Base-by-base conservation (phyloP, 2,113 vertebrate genomes). In the Sula dactylatra region DNA sequence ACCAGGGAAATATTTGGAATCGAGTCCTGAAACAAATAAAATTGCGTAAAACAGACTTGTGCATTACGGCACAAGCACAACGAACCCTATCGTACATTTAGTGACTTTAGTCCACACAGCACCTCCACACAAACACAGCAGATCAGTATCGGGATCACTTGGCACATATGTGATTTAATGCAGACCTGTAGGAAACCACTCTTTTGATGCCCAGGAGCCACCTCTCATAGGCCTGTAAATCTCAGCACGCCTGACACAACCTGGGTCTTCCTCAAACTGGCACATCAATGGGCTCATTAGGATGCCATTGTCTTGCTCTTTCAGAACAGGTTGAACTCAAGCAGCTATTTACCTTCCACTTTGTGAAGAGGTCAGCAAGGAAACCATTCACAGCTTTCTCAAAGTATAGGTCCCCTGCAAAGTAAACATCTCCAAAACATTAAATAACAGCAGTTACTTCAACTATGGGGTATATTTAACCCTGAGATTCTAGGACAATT, bases 341-440 rank as follows among this genome's bases (percentile, higher is more conserved):
- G 31, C 34, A 88, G 11, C 16, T 92, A 94, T 42, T 88, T 97
- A 99, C 99, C 99, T 99, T 99, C 99, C 99, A 99, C 90, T 99
- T 99, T 76, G 99, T 98, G 94, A 99, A 99, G 61, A 99, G 98
- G 93, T 99, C 99, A n/a, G 99, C 98, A 49, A 99, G 98, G 91
- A 99, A 99, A 96, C 99, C 99, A 11, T 99, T 99, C 47, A 99
- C 99, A 82, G 99, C 99, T 96, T 99, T 99, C 96, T 99, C 99
- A 97, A 99, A 99, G 96, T 99, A 99, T 7, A 99, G 97, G 94
- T 99, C 99, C 65, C 99, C 99, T 99, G 94, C 59, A 97, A 98
- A 95, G 66, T 54, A 94, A 98, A 44, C 47, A 88, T 22, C 9
- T 73, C 78, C 91, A 44, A 82, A 54, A 15, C 31, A 70, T 94